Conservation (phyloP, 2,113 vertebrate genomes). For the Cepphus grylle region DNA sequence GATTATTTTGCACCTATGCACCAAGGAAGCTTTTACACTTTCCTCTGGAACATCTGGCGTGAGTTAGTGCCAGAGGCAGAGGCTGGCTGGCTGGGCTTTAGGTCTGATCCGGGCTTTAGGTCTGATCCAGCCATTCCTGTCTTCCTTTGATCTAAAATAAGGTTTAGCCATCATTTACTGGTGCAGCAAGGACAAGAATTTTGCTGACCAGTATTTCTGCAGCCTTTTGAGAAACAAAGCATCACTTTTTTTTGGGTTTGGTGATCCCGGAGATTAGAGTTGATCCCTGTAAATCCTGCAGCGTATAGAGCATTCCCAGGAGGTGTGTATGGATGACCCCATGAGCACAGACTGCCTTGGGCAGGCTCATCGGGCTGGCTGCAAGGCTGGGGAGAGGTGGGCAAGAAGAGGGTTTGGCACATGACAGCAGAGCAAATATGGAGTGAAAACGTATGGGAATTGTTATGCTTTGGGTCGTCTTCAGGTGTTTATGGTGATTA, state of each 20-base stretch:
- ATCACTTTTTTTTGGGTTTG: neutral
- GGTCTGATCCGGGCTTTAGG: neutral
- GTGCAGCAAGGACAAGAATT: neutral
- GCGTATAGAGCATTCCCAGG: neutral
- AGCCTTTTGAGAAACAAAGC: neutral
- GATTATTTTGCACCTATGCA: neutral
- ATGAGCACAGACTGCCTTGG: neutral
- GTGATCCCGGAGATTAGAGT: neutral
- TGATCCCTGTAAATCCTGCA: neutral
- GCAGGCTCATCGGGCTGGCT: fast-evolving
- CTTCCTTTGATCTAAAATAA: constrained; percentile 9
- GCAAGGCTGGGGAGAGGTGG: neutral
- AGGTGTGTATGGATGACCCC: neutral
- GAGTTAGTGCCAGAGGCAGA: neutral
- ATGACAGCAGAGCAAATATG: neutral
- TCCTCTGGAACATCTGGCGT: neutral
- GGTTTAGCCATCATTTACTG: neutral
- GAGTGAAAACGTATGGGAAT: neutral
- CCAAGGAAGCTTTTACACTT: neutral
- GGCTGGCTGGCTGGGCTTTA: neutral
- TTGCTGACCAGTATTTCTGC: neutral
- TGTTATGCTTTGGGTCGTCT: neutral
- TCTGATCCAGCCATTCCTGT: neutral
- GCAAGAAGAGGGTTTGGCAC: neutral
- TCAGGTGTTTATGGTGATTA: neutral